phyloP scores from a whole-genome alignment of 2,113 vertebrate species.

The Grammomys dolichurus region DNA sequence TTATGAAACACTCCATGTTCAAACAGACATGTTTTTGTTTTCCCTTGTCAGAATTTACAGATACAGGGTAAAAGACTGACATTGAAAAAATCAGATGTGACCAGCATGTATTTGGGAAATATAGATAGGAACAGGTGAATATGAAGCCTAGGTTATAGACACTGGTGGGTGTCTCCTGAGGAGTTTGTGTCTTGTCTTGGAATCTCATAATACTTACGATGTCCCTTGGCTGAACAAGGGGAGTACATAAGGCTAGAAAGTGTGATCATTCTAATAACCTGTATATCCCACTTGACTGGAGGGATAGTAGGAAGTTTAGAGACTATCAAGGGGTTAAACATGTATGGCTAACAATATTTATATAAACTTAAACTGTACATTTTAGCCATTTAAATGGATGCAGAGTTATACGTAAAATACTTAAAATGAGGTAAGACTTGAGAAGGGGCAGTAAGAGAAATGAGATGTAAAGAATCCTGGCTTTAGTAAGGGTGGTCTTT shows the following conservation, averaged over 20 bases:
- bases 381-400: constrained; percentile 1
- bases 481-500: neutral
- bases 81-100: neutral
- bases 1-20: neutral
- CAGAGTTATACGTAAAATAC: constrained; percentile 3
- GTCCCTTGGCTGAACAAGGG: neutral
- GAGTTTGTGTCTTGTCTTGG: neutral
- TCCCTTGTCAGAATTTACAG: neutral
- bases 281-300: neutral
- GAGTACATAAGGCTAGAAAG: neutral
- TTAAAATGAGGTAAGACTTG: constrained; percentile 6
- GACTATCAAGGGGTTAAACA: neutral
- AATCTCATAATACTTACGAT: neutral
- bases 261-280: neutral
- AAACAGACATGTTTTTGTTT: neutral
- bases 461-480: neutral
- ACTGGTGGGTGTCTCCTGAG: neutral
- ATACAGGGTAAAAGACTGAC: neutral
- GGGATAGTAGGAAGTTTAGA: neutral
- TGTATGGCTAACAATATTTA: neutral
- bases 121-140: neutral
- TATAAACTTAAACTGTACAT: neutral
- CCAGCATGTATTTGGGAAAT: neutral
- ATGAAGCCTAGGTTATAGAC: neutral
- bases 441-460: neutral